Conservation (phyloP, 2,113 vertebrate genomes). For the cattle (Bos taurus) region ARS-UCD2.0 NC_037350.1:50258001-50258500, state of each 20-base stretch:
- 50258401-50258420: not conserved
- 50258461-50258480: not conserved
- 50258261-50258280: not conserved
- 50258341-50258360: not conserved
- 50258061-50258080: not conserved
- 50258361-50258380: not conserved
- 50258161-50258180: not conserved
- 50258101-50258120: not conserved
- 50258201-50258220: not conserved
- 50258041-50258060: not conserved
- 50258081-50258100: not conserved
- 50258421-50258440: not conserved
- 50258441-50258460: not conserved
- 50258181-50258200: rapidly evolving
- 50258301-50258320: rapidly evolving
- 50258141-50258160: rapidly evolving
- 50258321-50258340: not conserved
- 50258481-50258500: not conserved
- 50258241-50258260: rapidly evolving
- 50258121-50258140: not conserved
- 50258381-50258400: not conserved
- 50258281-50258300: not conserved
- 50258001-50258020: rapidly evolving
- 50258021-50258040: not conserved
- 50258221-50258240: rapidly evolving